These are phyloP conservation scores for Pomatostomus ruficeps DNA, from an alignment of 2,113 vertebrate genomes.

Conservation along the genomic window DNA sequence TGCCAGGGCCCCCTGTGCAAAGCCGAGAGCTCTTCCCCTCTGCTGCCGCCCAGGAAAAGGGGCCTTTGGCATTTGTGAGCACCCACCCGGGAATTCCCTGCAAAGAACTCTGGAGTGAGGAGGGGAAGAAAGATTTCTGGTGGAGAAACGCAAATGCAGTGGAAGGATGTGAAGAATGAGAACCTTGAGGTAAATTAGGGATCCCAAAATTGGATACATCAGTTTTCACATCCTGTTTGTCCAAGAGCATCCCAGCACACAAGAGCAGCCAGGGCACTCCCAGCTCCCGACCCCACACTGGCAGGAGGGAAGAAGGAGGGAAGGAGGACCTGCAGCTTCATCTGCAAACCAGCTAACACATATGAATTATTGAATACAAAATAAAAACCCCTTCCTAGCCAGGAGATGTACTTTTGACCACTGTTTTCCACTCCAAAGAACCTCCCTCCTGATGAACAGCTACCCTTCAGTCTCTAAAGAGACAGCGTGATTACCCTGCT, in stretches of 20 bases:
- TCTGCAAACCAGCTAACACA: constrained; percentile 63
- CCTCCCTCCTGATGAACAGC: background rate
- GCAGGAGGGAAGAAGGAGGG: background rate
- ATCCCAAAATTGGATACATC: background rate
- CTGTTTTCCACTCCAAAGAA: background rate
- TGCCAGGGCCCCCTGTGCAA: background rate
- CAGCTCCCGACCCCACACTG: fast-evolving
- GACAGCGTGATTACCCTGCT: background rate
- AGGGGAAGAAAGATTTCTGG: background rate
- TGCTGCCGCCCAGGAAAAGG: background rate
- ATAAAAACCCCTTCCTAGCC: constrained; percentile 21
- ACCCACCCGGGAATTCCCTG: background rate
- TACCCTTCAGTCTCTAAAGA: background rate
- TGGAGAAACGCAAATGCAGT: fast-evolving
- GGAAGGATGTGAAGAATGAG: background rate
- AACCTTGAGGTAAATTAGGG: background rate
- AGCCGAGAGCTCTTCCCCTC: background rate
- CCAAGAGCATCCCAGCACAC: background rate
- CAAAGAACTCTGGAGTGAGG: background rate
- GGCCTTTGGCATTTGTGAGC: background rate
- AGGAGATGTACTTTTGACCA: constrained; percentile 9
- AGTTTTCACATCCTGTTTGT: fast-evolving
- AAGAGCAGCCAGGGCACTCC: background rate
- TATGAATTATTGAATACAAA: constrained; percentile 69
- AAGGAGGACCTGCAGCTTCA: constrained; percentile 48